Evolutionary conservation across 2,113 vertebrate genomes (phyloP).

Genomic region (Atlantisia rogersi): DNA sequence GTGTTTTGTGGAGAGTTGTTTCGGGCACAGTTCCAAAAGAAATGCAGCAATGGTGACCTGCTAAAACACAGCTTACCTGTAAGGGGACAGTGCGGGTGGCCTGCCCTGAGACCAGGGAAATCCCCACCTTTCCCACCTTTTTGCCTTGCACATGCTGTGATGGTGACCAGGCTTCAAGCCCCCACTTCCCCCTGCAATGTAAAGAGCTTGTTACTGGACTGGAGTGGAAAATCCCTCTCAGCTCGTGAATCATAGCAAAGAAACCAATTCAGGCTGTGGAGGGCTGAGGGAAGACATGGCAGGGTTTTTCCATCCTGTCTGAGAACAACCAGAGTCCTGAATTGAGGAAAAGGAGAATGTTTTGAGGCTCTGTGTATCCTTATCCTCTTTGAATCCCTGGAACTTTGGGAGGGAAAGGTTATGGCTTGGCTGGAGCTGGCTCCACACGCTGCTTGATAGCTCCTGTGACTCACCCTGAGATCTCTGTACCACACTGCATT

Average conservation of each 20-base stretch:
- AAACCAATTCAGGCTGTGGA: slow-evolving; percentile 53
- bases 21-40: background rate
- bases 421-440: background rate
- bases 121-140: background rate
- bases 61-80: background rate
- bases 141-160: background rate
- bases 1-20: background rate
- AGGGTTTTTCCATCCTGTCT: slow-evolving; percentile 67
- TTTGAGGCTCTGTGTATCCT: background rate
- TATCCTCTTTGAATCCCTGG: background rate
- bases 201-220: slow-evolving; percentile 58
- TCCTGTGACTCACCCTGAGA: slow-evolving; percentile 43
- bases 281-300: slow-evolving; percentile 57
- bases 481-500: background rate
- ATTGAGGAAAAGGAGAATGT: background rate
- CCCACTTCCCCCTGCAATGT: background rate
- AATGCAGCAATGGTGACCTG: background rate
- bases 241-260: slow-evolving; percentile 73
- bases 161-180: background rate
- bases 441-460: background rate
- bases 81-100: background rate
- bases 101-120: background rate
- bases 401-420: background rate
- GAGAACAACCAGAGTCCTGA: slow-evolving; percentile 53
- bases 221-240: slow-evolving; percentile 76